Base-by-base conservation (phyloP, 2,113 vertebrate species). In the Microtus ochrogaster region DNA sequence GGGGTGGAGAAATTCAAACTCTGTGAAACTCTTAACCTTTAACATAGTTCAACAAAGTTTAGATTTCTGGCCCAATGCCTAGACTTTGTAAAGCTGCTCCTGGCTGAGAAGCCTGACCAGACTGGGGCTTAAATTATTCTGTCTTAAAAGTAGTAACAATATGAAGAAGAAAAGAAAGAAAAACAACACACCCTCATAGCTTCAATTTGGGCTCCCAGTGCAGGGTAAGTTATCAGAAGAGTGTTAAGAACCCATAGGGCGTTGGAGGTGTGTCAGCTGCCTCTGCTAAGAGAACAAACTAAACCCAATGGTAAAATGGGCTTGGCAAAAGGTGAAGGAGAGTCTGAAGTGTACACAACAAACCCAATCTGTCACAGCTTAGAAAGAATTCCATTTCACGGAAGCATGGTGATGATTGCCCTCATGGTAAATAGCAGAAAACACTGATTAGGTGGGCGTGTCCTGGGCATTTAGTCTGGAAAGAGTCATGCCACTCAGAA, bases 11-110 rank as follows among this genome's bases (percentile, higher is more conserved):
- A 95, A 90, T 79, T 77, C 87, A 96, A 98, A 97, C 98, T 98
- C 97, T 99, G 98, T 98, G 98, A 99, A 98, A 98, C 95, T 95
- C 97, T 98, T 98, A 98, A 98, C 98, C 98, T 98, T 97, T 73
- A 98, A 88, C 94, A 95, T 36, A 94, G 98, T 98, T 98, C 98
- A 98, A 72, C 96, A 76, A 94, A 97, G 96, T 95, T 98, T 97
- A 97, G 92, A 79, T 86, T 93, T 95, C 97, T 98, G 98, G 98
- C 98, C 96, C 97, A 58, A 90, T 16, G 98, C 98, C 98, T 98
- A 74, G 98, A 97, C 97, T 97, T 97, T 97, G 76, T 97, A 96
- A 98, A 94, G 90, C 97, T 95, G 44, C 87, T 98, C 55, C 19
- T 30, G 81, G 86, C 97, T 98, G 96, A 84, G 96, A 97, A 98